phyloP scores from a whole-genome alignment of 2,888 invertebrate genomes.

The Scrobipalpa atriplicella region DNA sequence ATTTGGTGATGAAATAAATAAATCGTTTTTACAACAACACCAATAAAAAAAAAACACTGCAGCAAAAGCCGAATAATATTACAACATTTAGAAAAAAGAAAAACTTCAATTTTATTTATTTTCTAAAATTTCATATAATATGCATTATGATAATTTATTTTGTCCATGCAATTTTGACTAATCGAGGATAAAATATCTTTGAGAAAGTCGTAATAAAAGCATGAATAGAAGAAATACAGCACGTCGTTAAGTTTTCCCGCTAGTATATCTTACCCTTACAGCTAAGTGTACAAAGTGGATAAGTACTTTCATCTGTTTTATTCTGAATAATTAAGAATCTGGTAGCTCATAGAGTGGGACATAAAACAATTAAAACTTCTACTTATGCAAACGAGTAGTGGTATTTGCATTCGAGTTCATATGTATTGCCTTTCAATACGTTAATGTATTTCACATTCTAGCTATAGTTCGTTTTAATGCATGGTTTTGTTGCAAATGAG shows the following conservation, averaged over 20 bases:
- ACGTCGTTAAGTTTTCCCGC: background rate
- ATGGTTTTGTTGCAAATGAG: constrained; percentile 23
- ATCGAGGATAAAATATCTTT: too few relatives aligned
- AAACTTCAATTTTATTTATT: too few relatives aligned
- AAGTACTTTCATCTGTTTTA: constrained; percentile 21
- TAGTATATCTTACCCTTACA: background rate
- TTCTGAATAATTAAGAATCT: constrained; percentile 34
- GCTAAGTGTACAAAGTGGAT: constrained; percentile 19
- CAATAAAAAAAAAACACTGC: too few relatives aligned
- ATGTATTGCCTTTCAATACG: constrained; percentile 41
- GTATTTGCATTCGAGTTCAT: constrained; percentile 63
- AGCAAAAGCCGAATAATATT: too few relatives aligned
- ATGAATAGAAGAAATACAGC: too few relatives aligned
- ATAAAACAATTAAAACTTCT: constrained; percentile 60
- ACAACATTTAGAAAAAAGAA: too few relatives aligned
- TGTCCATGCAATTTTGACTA: too few relatives aligned
- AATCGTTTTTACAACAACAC: too few relatives aligned
- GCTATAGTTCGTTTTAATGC: constrained; percentile 1
- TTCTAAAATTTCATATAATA: too few relatives aligned
- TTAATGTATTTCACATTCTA: constrained; percentile 4
- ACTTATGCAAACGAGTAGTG: constrained; percentile 68
- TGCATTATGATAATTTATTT: too few relatives aligned
- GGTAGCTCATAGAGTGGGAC: constrained; percentile 49
- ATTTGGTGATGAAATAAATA: too few relatives aligned
- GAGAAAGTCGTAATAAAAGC: too few relatives aligned